These are phyloP conservation scores for Hecatera dysodea DNA, from an alignment of 2,888 invertebrate genomes.

Conservation along the genomic window DNA sequence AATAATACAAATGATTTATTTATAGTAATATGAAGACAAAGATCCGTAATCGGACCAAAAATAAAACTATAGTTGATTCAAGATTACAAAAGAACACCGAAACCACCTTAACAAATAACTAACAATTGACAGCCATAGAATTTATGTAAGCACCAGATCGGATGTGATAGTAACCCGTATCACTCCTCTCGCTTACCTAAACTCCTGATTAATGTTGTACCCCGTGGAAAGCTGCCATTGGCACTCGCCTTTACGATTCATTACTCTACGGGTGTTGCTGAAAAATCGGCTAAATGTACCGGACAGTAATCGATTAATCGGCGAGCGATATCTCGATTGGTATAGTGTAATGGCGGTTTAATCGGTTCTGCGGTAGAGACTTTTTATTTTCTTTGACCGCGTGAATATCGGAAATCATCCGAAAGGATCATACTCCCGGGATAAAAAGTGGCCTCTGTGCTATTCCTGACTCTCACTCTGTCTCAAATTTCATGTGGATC, in stretches of 20 bases:
- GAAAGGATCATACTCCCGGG: too few species aligned
- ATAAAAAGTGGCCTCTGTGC: too few species aligned
- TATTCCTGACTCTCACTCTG: too few species aligned
- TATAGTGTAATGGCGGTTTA: constrained; percentile 6
- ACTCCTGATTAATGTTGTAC: constrained; percentile 64
- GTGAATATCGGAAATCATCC: too few species aligned
- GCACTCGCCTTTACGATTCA: constrained; percentile 62
- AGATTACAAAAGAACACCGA: background rate
- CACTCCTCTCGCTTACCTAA: constrained; percentile 18
- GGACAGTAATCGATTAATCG: constrained; percentile 56
- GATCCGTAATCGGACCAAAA: too few species aligned
- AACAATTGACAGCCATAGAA: constrained; percentile 40
- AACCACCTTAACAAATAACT: constrained; percentile 13
- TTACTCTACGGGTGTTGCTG: constrained; percentile 53
- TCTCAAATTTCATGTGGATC: too few species aligned
- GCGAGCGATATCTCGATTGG: constrained; percentile 34
- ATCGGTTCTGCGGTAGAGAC: constrained; percentile 5
- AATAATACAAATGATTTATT: too few species aligned
- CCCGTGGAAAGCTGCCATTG: constrained; percentile 58
- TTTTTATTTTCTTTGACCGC: too few species aligned
- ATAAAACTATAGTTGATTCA: background rate
- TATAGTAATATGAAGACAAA: too few species aligned
- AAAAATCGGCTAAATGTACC: constrained; percentile 59
- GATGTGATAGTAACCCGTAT: constrained; percentile 53
- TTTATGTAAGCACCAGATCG: constrained; percentile 51